Percentiles rank a stretch among this genome's conserved stretches.
These are phyloP conservation scores for Syrista parreyssii DNA, from an alignment of 2,888 invertebrate genomes.

Conservation along the genomic window DNA sequence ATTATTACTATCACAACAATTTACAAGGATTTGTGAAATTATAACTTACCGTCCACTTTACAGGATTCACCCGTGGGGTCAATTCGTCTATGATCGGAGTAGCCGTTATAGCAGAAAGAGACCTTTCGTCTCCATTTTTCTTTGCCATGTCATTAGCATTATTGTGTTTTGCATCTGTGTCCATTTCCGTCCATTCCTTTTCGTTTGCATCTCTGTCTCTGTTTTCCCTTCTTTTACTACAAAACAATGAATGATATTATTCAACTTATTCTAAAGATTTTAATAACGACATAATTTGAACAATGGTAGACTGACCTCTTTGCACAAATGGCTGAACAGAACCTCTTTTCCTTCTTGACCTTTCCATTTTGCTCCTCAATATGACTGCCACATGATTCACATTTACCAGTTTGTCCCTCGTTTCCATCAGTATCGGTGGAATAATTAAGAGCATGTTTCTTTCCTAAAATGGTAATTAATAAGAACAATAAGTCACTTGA, in stretches of 20 bases:
- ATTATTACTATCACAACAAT: not conserved
- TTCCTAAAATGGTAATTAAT: constrained; percentile 51
- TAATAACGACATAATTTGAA: not conserved
- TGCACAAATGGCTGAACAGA: constrained; percentile 81
- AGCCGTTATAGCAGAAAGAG: constrained; percentile 41
- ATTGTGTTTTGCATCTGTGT: constrained; percentile 51
- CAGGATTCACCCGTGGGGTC: constrained; percentile 71
- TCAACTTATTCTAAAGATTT: not conserved
- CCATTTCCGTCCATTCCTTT: constrained; percentile 61
- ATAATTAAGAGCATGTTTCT: constrained; percentile 63
- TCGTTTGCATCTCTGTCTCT: constrained; percentile 50
- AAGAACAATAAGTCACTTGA: not conserved
- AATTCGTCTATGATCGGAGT: constrained; percentile 51
- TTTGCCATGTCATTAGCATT: constrained; percentile 47
- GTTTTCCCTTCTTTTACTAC: constrained; percentile 58
- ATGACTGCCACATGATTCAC: constrained; percentile 80
- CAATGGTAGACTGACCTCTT: constrained; percentile 67
- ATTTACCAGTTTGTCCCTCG: constrained; percentile 71
- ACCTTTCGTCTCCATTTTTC: constrained; percentile 66
- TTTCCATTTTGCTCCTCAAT: constrained; percentile 64
- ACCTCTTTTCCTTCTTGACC: constrained; percentile 80
- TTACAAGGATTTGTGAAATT: constrained; percentile 5
- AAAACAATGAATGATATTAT: constrained; percentile 18
- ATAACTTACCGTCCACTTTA: constrained; percentile 74
- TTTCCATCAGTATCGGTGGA: constrained; percentile 48